These are phyloP conservation scores for Zingel zingel DNA, from an alignment of 2,113 vertebrate species.

Conservation along the genomic window DNA sequence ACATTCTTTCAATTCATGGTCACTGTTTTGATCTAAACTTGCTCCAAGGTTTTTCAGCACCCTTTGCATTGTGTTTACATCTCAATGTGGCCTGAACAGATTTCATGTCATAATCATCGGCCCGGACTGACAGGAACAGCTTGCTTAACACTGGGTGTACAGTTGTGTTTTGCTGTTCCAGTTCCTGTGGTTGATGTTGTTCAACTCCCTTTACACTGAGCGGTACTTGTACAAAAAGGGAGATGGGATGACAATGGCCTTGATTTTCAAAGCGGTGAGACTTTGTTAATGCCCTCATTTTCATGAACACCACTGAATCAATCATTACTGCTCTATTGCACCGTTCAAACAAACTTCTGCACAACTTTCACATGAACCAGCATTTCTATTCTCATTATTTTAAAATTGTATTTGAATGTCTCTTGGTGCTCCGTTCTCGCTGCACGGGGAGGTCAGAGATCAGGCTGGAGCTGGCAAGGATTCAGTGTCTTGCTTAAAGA, in stretches of 20 bases:
- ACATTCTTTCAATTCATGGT: slow-evolving; percentile 19
- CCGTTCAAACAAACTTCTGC: slow-evolving; percentile 61
- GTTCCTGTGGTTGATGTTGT: slow-evolving; percentile 54
- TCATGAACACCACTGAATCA: slow-evolving; percentile 56
- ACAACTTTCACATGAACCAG: slow-evolving; percentile 59
- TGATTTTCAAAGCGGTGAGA: slow-evolving; percentile 59
- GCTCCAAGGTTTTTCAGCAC: slow-evolving; percentile 30
- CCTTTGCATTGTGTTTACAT: slow-evolving; percentile 43
- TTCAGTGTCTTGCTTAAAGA: slow-evolving; percentile 72
- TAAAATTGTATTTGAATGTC: slow-evolving; percentile 45
- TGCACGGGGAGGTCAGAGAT: slow-evolving; percentile 63
- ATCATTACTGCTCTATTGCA: slow-evolving; percentile 42
- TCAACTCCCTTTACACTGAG: slow-evolving; percentile 50
- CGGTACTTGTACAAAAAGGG: slow-evolving; percentile 25
- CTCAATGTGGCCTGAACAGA: background rate
- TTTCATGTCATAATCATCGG: slow-evolving; percentile 14
- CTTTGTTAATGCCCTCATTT: slow-evolving; percentile 64
- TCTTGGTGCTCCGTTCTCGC: slow-evolving; percentile 46
- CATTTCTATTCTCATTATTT: slow-evolving; percentile 57
- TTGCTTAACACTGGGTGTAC: slow-evolving; percentile 50
- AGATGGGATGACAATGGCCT: slow-evolving; percentile 49
- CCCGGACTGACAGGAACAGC: slow-evolving; percentile 53
- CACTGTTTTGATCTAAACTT: slow-evolving; percentile 34
- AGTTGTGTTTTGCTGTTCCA: slow-evolving; percentile 49
- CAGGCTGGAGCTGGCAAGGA: slow-evolving; percentile 59